Evolutionary conservation across 2,113 vertebrate species (phyloP).

Genomic region (Clupea harengus): DNA sequence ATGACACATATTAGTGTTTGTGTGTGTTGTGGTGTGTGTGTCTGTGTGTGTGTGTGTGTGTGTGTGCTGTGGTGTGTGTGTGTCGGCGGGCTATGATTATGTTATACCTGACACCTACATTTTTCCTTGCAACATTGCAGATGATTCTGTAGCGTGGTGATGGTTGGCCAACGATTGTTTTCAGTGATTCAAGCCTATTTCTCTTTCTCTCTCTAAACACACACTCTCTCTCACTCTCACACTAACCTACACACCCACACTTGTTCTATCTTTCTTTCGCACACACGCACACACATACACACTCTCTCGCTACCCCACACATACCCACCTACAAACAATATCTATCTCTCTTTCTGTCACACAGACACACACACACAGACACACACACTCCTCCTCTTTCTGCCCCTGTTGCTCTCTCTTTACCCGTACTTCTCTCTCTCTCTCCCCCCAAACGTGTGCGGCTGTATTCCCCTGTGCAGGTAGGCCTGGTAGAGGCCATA

Average conservation of each 20-base stretch:
- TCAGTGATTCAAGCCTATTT: neutral
- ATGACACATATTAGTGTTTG: slow-evolving; percentile 5
- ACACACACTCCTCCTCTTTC: too few species aligned
- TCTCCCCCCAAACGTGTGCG: neutral
- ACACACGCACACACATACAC: neutral
- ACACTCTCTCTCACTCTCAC: neutral
- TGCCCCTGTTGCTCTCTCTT: too few species aligned
- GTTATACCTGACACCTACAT: neutral
- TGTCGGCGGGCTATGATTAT: neutral
- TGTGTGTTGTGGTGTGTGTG: neutral
- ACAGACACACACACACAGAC: neutral
- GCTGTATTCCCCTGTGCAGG: neutral
- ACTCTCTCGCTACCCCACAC: neutral
- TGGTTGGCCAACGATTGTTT: neutral
- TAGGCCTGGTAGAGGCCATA: neutral
- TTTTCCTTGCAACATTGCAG: neutral
- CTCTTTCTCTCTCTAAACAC: neutral
- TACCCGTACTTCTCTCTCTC: neutral
- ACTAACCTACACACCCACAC: neutral
- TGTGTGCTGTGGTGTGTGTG: neutral
- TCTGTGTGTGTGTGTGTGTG: slow-evolving; percentile 6
- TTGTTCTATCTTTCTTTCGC: too few species aligned
- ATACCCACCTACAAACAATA: neutral
- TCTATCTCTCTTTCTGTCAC: neutral
- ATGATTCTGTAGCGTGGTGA: neutral